These are phyloP conservation scores for Papilio polytes DNA, from an alignment of 1,140 invertebrate species.

Conservation along the genomic window DNA sequence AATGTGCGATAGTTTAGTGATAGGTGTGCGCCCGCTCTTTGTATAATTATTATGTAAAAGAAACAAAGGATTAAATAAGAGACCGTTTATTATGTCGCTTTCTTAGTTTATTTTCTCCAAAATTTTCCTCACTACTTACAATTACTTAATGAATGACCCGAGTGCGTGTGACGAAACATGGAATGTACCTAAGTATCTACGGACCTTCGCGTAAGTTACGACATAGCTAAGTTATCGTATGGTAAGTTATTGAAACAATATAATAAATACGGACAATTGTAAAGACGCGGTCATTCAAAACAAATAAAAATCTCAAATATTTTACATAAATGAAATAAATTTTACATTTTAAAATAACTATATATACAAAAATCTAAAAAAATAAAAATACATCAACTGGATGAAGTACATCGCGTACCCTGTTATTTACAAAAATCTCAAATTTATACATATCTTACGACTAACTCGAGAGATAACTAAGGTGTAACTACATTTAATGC, in stretches of 20 bases:
- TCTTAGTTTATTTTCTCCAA: constrained; percentile 58
- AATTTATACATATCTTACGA: constrained; percentile 39
- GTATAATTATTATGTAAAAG: no score
- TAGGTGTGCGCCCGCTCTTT: no score
- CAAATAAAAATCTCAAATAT: constrained; percentile 57
- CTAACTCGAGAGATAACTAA: constrained; percentile 41
- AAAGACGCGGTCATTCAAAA: constrained; percentile 45
- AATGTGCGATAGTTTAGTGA: no score
- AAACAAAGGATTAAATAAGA: neutral
- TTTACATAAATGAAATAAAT: constrained; percentile 52
- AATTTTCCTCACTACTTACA: constrained; percentile 64
- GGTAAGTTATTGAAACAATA: constrained; percentile 41
- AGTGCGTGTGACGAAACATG: constrained; percentile 56
- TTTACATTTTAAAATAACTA: constrained; percentile 60
- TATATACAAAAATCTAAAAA: constrained; percentile 71
- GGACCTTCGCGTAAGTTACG: constrained; percentile 46
- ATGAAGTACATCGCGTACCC: constrained; percentile 70
- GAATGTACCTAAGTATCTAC: constrained; percentile 75
- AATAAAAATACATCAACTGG: constrained; percentile 62
- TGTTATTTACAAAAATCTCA: constrained; percentile 65
- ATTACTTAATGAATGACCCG: constrained; percentile 54
- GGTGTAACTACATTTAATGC: constrained; percentile 46
- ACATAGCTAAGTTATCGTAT: constrained; percentile 37
- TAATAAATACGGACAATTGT: constrained; percentile 46
- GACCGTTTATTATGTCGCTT: neutral